A percentile compares a stretch with the other conserved stretches of the same genome.
phyloP scores from a whole-genome alignment of 2,888 invertebrate genomes.

The Hirtodrosophila confusa region DNA sequence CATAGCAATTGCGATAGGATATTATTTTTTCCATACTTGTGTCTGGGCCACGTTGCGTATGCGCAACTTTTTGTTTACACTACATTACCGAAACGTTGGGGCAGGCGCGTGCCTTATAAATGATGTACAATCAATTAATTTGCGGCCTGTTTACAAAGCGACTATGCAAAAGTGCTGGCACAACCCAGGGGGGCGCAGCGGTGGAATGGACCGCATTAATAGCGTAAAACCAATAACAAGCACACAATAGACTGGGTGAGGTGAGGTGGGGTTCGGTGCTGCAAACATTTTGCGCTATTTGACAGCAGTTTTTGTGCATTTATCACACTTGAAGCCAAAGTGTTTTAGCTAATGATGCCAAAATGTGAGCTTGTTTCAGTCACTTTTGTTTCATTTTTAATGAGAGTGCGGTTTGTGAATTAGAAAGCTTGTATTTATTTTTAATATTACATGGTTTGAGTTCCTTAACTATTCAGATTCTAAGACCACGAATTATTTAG shows the following conservation, averaged over 20 bases:
- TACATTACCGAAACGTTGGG: slow-evolving; percentile 49
- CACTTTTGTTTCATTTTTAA: slow-evolving; percentile 23
- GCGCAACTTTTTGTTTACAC: slow-evolving; percentile 62
- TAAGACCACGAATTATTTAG: too few species aligned
- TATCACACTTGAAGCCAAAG: slow-evolving; percentile 71
- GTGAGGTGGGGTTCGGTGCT: slow-evolving; percentile 1
- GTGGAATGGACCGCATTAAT: slow-evolving; percentile 12
- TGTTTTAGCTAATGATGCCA: slow-evolving; percentile 66
- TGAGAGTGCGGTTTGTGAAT: not conserved
- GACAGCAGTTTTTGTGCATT: slow-evolving; percentile 64
- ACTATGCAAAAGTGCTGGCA: slow-evolving; percentile 24
- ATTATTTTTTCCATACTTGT: slow-evolving; percentile 13
- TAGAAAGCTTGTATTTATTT: too few species aligned
- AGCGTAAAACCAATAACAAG: slow-evolving; percentile 41
- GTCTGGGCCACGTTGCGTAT: slow-evolving; percentile 35
- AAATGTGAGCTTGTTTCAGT: slow-evolving; percentile 12
- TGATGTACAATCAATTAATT: slow-evolving; percentile 77
- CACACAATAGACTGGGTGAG: slow-evolving; percentile 17
- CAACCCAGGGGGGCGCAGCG: not conserved
- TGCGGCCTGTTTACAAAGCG: slow-evolving; percentile 70
- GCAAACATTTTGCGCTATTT: slow-evolving; percentile 64
- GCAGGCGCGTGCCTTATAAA: slow-evolving; percentile 70
- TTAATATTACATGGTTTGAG: too few species aligned
- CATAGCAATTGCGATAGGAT: slow-evolving; percentile 67
- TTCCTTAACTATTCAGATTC: too few species aligned